Evolutionary conservation across 2,113 vertebrate genomes (phyloP), one percentile per base, ranked within the genome.

Genomic region (Elanoides forficatus): DNA sequence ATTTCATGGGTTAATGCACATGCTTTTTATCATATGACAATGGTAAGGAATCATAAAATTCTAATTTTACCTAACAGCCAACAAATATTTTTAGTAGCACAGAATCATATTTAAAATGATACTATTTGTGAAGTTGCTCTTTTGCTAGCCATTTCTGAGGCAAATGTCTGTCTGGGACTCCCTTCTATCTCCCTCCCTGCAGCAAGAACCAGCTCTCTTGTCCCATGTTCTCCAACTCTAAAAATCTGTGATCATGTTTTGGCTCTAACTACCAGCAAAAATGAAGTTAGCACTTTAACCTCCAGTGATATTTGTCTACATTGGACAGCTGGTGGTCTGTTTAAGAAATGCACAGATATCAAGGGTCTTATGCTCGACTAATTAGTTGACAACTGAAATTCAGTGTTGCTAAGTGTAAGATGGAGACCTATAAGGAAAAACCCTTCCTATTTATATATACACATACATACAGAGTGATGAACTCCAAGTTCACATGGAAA

Each of bases 241-340:
- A 80, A 86, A 73, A 60, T 32, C 21, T 58, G 13, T 10, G 9
- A 40, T 25, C 19, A 7, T 29, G 19, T 40, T 96, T 95, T 48
- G 32, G 17, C 89, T 95, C 34, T 66, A 88, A 72, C 83, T 86
- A 50, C n/a, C 71, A 55, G 65, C 72, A 52, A 96, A 97, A 93
- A 93, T 73, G 32, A 96, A 40, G 25, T 93, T 88, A 84, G 71
- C 73, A n/a, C 43, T 93, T 81, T 73, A 45, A 38, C n/a, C n/a
- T 40, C 45, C 63, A 23, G 26, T 88, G 55, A 70, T 71, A 63
- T 86, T 88, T 95, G 38, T 73, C 88, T 95, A 0, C 63, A 59
- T 17, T 38, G 38, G 30, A n/a, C 42, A 74, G 68, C 27, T 87
- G 72, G 82, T 52, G 42, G 42, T 92, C 70, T 86, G 23, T 60